Percentiles rank a stretch among this genome's conserved stretches.
Evolutionary conservation across 2,888 invertebrate genomes (phyloP).

Genomic region (Drosophila peninsularis): DNA sequence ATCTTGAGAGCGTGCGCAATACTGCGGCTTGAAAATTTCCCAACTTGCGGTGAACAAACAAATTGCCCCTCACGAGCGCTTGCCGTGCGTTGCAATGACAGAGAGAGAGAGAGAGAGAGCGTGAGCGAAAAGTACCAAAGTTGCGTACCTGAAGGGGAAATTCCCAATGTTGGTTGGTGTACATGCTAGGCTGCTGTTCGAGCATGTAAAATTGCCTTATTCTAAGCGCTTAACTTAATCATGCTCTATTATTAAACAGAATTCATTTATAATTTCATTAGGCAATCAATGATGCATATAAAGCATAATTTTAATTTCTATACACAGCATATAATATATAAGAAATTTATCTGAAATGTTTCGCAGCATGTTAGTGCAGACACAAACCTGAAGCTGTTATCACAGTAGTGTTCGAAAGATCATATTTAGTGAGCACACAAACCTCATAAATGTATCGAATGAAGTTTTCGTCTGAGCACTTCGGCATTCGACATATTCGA

Average conservation of each 20-base stretch:
- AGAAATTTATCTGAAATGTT: no score
- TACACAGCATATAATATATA: not conserved
- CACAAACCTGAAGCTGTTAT: not conserved
- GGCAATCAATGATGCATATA: no score
- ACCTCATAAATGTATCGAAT: not conserved
- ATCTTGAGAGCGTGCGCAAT: constrained; percentile 73
- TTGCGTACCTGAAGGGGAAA: constrained; percentile 16
- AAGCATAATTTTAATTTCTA: not conserved
- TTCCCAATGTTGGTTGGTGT: constrained; percentile 18
- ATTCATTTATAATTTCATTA: no score
- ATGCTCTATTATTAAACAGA: not conserved
- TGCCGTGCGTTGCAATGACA: not conserved
- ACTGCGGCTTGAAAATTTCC: constrained; percentile 64
- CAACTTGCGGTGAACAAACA: constrained; percentile 40
- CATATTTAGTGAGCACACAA: not conserved
- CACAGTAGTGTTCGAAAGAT: not conserved
- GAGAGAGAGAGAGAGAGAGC: constrained; percentile 4
- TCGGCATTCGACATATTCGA: not conserved
- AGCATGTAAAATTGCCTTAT: constrained; percentile 30
- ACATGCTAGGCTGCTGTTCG: not conserved
- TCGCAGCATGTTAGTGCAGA: not conserved
- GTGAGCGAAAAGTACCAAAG: constrained; percentile 12
- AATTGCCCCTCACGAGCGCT: constrained; percentile 61
- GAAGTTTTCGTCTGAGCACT: not conserved
- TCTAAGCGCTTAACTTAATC: constrained; percentile 6